These are phyloP conservation scores for Dasypogon diadema DNA, from an alignment of 2,888 invertebrate genomes.

Conservation along the genomic window DNA sequence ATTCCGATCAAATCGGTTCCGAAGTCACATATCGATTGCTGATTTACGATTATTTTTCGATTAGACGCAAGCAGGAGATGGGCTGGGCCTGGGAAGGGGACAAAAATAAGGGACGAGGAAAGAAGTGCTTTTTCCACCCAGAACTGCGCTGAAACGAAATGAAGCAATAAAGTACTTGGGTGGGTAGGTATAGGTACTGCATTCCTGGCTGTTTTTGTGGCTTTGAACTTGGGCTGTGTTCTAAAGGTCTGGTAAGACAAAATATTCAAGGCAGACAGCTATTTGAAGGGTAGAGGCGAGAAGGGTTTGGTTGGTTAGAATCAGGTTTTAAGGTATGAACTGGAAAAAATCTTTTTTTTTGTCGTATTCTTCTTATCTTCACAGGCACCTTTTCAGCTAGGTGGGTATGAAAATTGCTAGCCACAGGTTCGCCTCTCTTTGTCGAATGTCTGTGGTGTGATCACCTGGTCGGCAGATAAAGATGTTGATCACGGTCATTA, in stretches of 20 bases:
- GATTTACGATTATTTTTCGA: conserved; percentile 42
- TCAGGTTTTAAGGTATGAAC: conserved; percentile 44
- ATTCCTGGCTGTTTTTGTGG: conserved; percentile 25
- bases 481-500: conserved; percentile 51
- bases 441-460: conserved; percentile 1
- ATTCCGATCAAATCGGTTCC: conserved; percentile 18
- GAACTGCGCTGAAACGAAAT: conserved; percentile 23
- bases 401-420: conserved; percentile 30
- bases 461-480: conserved; percentile 44
- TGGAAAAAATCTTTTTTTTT: conserved; percentile 6
- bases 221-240: conserved; percentile 10
- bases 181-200: conserved; percentile 28
- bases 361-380: conserved; percentile 32
- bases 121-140: conserved; percentile 3
- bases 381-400: conserved; percentile 31
- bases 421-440: conserved; percentile 24
- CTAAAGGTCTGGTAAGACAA: conserved; percentile 14
- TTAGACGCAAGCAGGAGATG: conserved; percentile 7
- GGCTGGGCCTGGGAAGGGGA: neutral
- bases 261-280: conserved; percentile 19
- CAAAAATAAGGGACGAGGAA: neutral
- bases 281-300: neutral
- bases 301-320: neutral
- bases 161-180: conserved; percentile 41
- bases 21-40: conserved; percentile 43